phyloP scores from a whole-genome alignment of 2,888 invertebrate genomes.

The Aromia moschata region DNA sequence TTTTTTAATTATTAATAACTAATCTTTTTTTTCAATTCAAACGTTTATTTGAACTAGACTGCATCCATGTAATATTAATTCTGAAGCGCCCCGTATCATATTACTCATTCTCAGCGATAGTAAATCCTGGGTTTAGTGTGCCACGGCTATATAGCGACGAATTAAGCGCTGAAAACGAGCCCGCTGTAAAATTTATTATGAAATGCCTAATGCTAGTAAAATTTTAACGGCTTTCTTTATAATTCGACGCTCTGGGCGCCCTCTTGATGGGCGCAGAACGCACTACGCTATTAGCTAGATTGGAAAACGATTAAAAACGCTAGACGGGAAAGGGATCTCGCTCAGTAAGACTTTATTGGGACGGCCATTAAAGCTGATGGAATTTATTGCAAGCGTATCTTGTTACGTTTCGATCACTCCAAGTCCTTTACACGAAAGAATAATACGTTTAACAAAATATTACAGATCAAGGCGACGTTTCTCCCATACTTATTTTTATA shows the following conservation, averaged over 20 bases:
- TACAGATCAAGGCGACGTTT: not conserved
- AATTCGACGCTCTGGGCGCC: not conserved
- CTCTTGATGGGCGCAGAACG: not conserved
- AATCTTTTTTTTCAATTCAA: no score
- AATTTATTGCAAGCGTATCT: not conserved
- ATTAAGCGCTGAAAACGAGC: not conserved
- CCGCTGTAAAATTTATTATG: not conserved
- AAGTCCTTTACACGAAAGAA: not conserved
- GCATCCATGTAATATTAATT: no score
- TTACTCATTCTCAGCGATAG: not conserved
- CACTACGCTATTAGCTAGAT: not conserved
- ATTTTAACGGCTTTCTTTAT: not conserved
- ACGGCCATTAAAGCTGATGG: not conserved
- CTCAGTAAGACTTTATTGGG: not conserved
- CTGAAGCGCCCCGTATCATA: no score
- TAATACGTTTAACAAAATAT: not conserved
- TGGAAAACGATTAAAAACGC: not conserved
- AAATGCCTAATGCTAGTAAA: not conserved
- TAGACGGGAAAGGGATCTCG: not conserved
- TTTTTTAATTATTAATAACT: no score
- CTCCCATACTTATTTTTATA: no score
- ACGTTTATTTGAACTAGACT: no score
- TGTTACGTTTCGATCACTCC: not conserved
- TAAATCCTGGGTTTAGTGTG: not conserved
- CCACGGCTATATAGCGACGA: not conserved